Evolutionary conservation across 2,888 invertebrate genomes (phyloP), one percentile per base, ranked within the genome.

Genomic region (Orchesellides sinensis): DNA sequence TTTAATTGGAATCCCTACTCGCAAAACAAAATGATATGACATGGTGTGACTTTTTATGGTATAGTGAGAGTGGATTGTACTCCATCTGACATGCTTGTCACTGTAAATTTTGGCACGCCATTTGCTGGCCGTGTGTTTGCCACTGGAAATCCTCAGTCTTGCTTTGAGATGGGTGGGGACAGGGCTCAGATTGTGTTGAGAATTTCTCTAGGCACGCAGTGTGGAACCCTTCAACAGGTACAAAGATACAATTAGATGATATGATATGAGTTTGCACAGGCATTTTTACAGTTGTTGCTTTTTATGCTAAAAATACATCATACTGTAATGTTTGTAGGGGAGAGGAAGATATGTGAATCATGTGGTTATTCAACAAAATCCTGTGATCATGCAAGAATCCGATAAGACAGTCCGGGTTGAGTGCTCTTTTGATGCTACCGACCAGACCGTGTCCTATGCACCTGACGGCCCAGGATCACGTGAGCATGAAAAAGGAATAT

Each of bases 51-150:
- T 83, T 65, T 35, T 29, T 23, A n/a, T n/a, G n/a, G n/a, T 84
- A 63, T 90, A 96, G 96, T 97, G 85, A 93, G 92, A 83, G 96
- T 97, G 0, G 93, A 93, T 61, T 97, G 97, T 89, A 93, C 93
- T n/a, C 92, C 93, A 35, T 91, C 92, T 2, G 92, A 93, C 83
- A 93, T 96, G 92, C 90, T 93, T 29, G 92, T 96, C 74, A 93
- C 90, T 29, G 89, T 92, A 52, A 89, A 89, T 49, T 92, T 92
- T 21, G 90, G 89, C 63, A 90, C 90, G n/a, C 90, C 91, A 0
- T 92, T 92, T 88, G 89, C 89, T 49, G 97, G 97, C 0, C 93
- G 95, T 72, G 91, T 97, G 86, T 97, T 96, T 89, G 95, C 95
- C 79, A 94, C 93, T 86, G 96, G 95, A 14, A 94, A 94, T 89